Conservation (phyloP, 2,888 invertebrate species). For the Drosophila paramelanica region DNA sequence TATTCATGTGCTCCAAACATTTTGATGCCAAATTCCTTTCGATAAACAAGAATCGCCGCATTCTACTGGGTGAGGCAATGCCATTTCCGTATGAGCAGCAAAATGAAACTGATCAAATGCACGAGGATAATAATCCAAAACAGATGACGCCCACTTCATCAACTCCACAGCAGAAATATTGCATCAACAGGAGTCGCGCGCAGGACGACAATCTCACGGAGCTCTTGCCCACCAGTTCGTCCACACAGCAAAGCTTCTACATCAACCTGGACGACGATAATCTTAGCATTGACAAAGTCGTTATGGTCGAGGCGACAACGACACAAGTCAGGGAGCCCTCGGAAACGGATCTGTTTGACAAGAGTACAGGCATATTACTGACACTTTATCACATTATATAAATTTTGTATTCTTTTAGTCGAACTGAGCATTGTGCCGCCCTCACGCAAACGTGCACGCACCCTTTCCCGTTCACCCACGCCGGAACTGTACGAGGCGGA, state of each 20-base stretch:
- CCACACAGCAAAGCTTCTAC: slow-evolving; percentile 39
- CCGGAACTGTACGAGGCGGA: neutral
- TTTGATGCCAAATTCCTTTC: slow-evolving; percentile 77
- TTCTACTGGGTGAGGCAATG: slow-evolving; percentile 75
- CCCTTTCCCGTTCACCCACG: neutral
- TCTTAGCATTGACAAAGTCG: slow-evolving; percentile 36
- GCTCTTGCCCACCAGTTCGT: slow-evolving; percentile 1
- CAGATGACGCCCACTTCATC: slow-evolving; percentile 21
- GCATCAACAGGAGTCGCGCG: slow-evolving; percentile 14
- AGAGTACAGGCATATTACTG: neutral
- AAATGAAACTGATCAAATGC: neutral
- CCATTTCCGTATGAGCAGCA: slow-evolving; percentile 59
- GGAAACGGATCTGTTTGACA: neutral
- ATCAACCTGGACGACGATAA: slow-evolving; percentile 52
- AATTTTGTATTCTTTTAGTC: slow-evolving; percentile 17
- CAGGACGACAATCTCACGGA: neutral
- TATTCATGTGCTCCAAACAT: slow-evolving; percentile 80
- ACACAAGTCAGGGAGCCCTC: slow-evolving; percentile 3
- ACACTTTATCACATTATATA: no score
- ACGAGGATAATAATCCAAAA: neutral
- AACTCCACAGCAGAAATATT: slow-evolving; percentile 25
- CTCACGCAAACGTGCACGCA: slow-evolving; percentile 14
- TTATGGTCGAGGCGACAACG: slow-evolving; percentile 65
- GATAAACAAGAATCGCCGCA: slow-evolving; percentile 63
- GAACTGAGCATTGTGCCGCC: slow-evolving; percentile 29